Evolutionary conservation across 2,888 invertebrate genomes (phyloP), one percentile per base, ranked within the genome.

Genomic region (Sylvicola cinctus): DNA sequence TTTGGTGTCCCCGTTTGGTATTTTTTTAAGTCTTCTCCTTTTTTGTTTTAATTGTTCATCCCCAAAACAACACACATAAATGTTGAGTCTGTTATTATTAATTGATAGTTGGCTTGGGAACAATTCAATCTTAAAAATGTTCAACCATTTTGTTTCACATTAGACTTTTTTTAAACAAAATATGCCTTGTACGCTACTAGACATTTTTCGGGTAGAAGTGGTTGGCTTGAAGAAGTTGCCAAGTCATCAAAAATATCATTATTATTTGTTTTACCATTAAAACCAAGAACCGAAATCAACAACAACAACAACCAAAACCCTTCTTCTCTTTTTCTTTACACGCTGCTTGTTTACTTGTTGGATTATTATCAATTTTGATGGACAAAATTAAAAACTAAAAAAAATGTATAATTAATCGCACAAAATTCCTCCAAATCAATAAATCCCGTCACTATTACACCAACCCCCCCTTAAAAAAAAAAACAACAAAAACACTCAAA

Each of bases 261-360:
- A 6, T 20, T 20, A 20, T 20, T 20, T 20, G n/a, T n/a, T 20
- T 20, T 20, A 8, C 20, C 20, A 8, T 20, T 6, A 20, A n/a
- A n/a, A n/a, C 4, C 20, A 8, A 20, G 8, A 6, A 20, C 20
- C 8, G 20, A 20, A 20, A 20, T 20, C 20, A 20, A 20, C 20
- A 20, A 20, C 20, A 20, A 20, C 20, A 20, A 20, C 20, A 20
- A 20, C 20, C 4, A 20, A 4, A 20, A 20, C 33, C 17, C 31
- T 33, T 15, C 32, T 25, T 37, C 4, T 32, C 23, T 16, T 33
- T 31, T 53, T 50, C 47, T 52, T 52, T 55, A 54, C 57, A 58
- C 55, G 56, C 56, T 57, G 58, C 58, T 56, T 56, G 27, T 32
- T 29, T 12, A 4, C 31, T 26, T 34, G 35, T 34, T 35, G 8